phyloP scores from a whole-genome alignment of 2,797 vertebrate species.

The Diceros bicornis region DNA sequence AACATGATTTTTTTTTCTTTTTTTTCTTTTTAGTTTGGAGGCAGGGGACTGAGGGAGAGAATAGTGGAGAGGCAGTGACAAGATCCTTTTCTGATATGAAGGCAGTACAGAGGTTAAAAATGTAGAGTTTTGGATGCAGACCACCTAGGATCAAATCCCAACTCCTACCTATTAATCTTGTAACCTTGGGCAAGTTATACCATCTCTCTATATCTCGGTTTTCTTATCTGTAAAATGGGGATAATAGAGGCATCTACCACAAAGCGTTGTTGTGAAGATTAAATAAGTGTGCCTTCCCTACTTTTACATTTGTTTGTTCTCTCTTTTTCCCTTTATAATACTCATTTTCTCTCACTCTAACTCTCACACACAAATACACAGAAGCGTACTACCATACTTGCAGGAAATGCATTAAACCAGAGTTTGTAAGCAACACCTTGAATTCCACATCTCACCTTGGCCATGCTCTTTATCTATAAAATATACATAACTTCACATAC shows the following conservation, averaged over 20 bases:
- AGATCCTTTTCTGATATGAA: not conserved
- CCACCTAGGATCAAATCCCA: not conserved
- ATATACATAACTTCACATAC: not conserved
- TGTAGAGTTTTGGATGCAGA: not conserved
- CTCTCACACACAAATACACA: not conserved
- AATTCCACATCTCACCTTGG: not conserved
- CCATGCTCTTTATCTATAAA: not conserved
- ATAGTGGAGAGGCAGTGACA: not conserved
- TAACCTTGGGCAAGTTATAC: not conserved
- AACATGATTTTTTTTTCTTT: not conserved
- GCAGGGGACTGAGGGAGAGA: not conserved
- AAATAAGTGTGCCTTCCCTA: not conserved
- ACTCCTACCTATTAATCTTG: not conserved
- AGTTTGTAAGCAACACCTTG: conserved; percentile 6
- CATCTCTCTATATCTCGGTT: not conserved
- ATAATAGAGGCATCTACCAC: not conserved
- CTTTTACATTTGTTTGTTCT: conserved; percentile 30
- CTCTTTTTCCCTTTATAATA: not conserved
- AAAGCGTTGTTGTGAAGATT: not conserved
- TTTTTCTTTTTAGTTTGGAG: not conserved
- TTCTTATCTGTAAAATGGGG: conserved; percentile 45
- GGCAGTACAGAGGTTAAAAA: not conserved
- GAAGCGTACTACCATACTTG: not conserved
- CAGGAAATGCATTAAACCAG: conserved; percentile 19
- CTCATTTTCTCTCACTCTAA: not conserved